These are phyloP conservation scores for Tiliacea aurago DNA, from an alignment of 2,888 invertebrate species.

Conservation along the genomic window DNA sequence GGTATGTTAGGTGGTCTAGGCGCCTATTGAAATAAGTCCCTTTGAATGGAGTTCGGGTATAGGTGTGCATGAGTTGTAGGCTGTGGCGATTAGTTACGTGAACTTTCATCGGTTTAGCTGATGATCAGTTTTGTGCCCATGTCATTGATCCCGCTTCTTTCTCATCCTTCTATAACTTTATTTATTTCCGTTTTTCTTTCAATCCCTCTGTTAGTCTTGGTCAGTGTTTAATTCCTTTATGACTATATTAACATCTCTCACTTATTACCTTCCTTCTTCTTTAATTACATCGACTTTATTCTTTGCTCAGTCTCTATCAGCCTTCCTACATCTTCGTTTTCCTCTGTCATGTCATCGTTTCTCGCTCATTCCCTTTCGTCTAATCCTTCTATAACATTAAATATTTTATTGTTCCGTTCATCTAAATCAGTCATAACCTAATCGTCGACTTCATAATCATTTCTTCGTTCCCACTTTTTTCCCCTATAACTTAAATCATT, in stretches of 20 bases:
- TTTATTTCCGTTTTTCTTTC: not conserved
- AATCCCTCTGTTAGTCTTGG: not conserved
- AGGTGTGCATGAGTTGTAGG: constrained; percentile 30
- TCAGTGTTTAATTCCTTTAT: not conserved
- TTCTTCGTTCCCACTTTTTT: not conserved
- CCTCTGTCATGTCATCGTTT: too few species aligned
- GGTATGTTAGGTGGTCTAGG: constrained; percentile 44
- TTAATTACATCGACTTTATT: too few species aligned
- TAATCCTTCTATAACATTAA: not conserved
- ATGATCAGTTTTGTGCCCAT: not conserved
- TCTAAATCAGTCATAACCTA: not conserved
- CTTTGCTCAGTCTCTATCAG: not conserved
- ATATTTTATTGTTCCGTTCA: not conserved
- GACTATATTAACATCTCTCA: not conserved
- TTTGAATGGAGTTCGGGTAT: constrained; percentile 62
- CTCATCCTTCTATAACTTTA: not conserved
- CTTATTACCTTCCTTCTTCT: not conserved
- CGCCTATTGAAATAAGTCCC: constrained; percentile 65
- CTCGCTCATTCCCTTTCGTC: too few species aligned
- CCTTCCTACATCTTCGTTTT: not conserved
- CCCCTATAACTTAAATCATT: not conserved
- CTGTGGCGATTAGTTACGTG: constrained; percentile 27
- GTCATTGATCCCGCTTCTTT: not conserved
- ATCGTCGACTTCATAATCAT: not conserved
- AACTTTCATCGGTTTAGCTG: not conserved